Percentiles rank a stretch among this genome's conserved stretches.
phyloP scores from a whole-genome alignment of 2,113 vertebrate genomes.

The Otis tarda region DNA sequence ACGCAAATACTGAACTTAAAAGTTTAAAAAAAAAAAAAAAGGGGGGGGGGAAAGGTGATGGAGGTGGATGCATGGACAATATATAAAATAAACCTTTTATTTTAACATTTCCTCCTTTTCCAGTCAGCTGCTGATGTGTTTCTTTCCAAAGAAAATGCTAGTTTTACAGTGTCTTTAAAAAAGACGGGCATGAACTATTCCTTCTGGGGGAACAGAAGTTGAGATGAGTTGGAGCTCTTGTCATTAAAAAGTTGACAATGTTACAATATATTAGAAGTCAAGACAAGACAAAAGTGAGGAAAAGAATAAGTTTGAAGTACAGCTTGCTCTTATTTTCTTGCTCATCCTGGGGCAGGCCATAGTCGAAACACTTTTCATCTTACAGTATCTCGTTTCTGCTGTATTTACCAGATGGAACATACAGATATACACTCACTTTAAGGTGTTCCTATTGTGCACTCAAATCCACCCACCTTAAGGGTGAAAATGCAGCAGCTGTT shows the following conservation, averaged over 20 bases:
- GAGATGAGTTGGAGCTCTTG: not conserved
- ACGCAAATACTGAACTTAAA: not conserved
- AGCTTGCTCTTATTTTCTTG: not conserved
- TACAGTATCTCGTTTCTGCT: not conserved
- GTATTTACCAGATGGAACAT: constrained; percentile 13
- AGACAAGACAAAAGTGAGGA: not conserved
- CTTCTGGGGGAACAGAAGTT: not conserved
- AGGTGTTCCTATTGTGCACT: not conserved
- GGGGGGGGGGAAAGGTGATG: not conserved
- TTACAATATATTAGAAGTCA: not conserved
- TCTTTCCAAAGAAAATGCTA: not conserved
- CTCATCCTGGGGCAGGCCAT: not conserved
- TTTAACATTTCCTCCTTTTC: not conserved
- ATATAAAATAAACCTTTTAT: not conserved
- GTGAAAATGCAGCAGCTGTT: constrained; percentile 15
- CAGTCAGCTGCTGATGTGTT: not conserved
- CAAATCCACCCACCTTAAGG: not conserved
- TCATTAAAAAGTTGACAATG: not conserved
- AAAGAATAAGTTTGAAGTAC: not conserved
- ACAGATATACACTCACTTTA: not conserved
- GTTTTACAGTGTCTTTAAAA: not conserved
- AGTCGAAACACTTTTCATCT: not conserved
- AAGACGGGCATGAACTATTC: not conserved
- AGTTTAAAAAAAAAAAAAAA: not conserved
- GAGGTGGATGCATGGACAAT: not conserved